A percentile compares a stretch with the other conserved stretches of the same genome.
Conservation (phyloP, 2,113 vertebrate species). For the Calypte anna region DNA sequence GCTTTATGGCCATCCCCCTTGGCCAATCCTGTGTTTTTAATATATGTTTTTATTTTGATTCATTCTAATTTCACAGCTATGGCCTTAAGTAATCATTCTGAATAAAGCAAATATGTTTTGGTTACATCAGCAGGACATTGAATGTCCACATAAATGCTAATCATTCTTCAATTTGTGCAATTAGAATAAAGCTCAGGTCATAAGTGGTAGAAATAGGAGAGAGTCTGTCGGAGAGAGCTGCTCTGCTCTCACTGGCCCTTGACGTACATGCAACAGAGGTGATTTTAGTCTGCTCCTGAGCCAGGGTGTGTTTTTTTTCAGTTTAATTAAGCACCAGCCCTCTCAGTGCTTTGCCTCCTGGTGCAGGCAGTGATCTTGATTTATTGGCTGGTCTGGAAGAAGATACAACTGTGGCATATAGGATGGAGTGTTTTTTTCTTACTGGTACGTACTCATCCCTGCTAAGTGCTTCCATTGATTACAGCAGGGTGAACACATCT, state of each 20-base stretch:
- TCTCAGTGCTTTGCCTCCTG: background rate
- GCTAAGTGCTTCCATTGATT: constrained; percentile 62
- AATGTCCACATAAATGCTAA: constrained; percentile 43
- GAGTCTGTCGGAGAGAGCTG: background rate
- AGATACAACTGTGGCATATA: constrained; percentile 13
- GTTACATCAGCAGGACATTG: constrained; percentile 29
- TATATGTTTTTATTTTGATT: constrained; percentile 38
- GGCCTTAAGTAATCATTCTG: constrained; percentile 25
- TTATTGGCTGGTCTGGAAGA: constrained; percentile 39
- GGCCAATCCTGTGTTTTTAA: background rate
- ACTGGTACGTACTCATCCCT: constrained; percentile 25
- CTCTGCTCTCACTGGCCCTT: background rate
- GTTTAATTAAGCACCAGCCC: constrained; percentile 37
- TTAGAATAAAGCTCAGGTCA: constrained; percentile 23
- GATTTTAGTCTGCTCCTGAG: background rate
- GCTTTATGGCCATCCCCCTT: background rate
- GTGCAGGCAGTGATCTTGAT: constrained; percentile 17
- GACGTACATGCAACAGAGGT: background rate
- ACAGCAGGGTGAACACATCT: constrained; percentile 19
- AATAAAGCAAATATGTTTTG: constrained; percentile 28
- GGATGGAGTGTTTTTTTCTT: constrained; percentile 33
- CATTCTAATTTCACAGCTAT: constrained; percentile 19
- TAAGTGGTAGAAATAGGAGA: constrained; percentile 19
- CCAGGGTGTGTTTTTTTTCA: background rate
- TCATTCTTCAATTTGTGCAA: constrained; percentile 49